Percentiles rank a stretch among this genome's conserved stretches.
Conservation (phyloP, 2,888 invertebrate genomes). For the Drosophila ochracea region DNA sequence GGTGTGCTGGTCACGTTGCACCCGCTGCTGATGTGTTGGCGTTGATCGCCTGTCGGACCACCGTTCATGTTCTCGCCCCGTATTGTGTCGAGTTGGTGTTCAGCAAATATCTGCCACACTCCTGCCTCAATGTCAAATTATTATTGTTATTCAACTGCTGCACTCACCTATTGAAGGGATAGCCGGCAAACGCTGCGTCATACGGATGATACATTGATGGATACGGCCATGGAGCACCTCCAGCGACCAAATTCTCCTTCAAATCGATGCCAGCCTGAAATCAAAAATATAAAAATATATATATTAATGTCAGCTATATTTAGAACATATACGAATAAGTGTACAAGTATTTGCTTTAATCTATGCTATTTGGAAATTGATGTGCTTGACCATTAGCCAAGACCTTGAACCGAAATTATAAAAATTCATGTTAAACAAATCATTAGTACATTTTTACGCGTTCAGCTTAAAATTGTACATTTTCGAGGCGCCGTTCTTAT, state of each 20-base stretch:
- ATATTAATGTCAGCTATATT: background rate
- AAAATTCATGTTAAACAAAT: constrained; percentile 83
- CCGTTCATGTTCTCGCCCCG: constrained; percentile 62
- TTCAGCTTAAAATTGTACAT: constrained; percentile 18
- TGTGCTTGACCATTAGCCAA: constrained; percentile 40
- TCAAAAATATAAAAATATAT: constrained; percentile 12
- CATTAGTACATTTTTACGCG: constrained; percentile 70
- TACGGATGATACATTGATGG: constrained; percentile 97
- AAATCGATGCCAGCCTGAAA: constrained; percentile 93
- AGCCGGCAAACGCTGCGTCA: constrained; percentile 96
- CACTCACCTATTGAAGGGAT: constrained; percentile 97
- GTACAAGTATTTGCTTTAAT: background rate
- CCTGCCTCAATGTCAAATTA: constrained; percentile 36
- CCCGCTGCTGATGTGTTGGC: constrained; percentile 58
- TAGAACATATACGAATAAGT: background rate
- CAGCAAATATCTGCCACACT: constrained; percentile 28
- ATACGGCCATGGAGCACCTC: constrained; percentile 94
- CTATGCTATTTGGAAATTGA: constrained; percentile 19
- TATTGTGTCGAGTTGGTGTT: constrained; percentile 1
- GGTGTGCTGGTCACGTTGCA: constrained; percentile 64
- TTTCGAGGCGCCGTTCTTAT: constrained; percentile 30
- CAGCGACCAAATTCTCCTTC: constrained; percentile 94
- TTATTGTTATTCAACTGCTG: constrained; percentile 30
- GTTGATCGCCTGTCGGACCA: constrained; percentile 75
- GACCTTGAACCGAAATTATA: constrained; percentile 82